Conservation (phyloP, 2,888 invertebrate genomes). For the Lacanobia wlatinum region DNA sequence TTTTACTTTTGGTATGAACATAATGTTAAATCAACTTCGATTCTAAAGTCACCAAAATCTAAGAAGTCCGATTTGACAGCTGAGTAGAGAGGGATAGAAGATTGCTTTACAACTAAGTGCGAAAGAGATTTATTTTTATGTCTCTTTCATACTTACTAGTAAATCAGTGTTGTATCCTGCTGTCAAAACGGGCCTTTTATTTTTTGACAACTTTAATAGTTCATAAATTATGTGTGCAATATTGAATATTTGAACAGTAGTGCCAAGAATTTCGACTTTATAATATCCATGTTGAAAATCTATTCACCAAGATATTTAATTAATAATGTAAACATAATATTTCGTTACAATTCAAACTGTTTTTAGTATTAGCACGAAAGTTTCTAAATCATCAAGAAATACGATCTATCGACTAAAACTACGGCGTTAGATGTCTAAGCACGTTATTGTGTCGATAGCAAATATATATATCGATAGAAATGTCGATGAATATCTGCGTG, state of each 20-base stretch:
- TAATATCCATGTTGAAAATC: conserved; percentile 5
- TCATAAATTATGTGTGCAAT: conserved; percentile 5
- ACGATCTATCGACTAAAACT: conserved; percentile 58
- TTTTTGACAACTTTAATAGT: too few species aligned
- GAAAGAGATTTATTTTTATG: too few species aligned
- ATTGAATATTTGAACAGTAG: conserved; percentile 30
- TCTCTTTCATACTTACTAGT: too few species aligned
- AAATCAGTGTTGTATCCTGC: too few species aligned
- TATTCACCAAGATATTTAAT: conserved; percentile 1
- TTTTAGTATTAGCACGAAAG: background rate
- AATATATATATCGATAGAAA: conserved; percentile 32
- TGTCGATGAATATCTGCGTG: conserved; percentile 37
- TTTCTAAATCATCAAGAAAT: conserved; percentile 20
- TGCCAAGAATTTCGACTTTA: conserved; percentile 38
- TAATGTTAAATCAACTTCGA: background rate
- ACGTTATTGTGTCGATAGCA: conserved; percentile 56
- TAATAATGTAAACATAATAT: conserved; percentile 6
- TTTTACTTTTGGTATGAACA: too few species aligned
- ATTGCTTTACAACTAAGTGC: too few species aligned
- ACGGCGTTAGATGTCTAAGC: conserved; percentile 54
- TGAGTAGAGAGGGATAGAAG: too few species aligned
- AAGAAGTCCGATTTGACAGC: too few species aligned
- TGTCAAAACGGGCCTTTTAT: too few species aligned
- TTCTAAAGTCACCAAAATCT: too few species aligned
- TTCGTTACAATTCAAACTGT: conserved; percentile 24